Conservation (phyloP, 2,888 invertebrate species). For the Apotomis turbidana region DNA sequence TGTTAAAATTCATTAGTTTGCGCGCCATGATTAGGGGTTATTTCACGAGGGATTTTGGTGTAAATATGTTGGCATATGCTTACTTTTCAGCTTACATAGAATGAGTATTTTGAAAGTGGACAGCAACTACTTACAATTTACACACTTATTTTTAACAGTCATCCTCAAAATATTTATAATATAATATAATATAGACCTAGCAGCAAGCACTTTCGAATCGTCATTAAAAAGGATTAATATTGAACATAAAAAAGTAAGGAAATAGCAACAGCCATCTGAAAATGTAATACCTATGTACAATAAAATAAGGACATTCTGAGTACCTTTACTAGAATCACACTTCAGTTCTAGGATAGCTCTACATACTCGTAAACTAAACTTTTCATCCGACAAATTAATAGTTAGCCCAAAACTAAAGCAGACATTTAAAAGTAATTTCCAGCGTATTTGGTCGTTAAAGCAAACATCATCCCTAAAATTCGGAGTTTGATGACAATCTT, state of each 20-base stretch:
- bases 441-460: slow-evolving; percentile 4
- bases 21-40: slow-evolving; percentile 35
- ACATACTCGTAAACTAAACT: no score
- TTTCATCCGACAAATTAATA: not conserved
- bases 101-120: not conserved
- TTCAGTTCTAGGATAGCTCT: no score
- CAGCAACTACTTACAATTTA: not conserved
- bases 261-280: no score
- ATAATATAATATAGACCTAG: no score
- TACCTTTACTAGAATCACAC: no score
- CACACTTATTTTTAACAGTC: no score
- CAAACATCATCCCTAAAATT: slow-evolving; percentile 30
- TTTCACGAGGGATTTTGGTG: slow-evolving; percentile 22
- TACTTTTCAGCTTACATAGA: not conserved
- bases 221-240: no score
- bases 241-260: no score
- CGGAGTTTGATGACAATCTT: slow-evolving; percentile 53
- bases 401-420: not conserved
- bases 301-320: no score
- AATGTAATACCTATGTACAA: no score
- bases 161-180: no score
- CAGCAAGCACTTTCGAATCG: no score
- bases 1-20: slow-evolving; percentile 43
- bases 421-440: slow-evolving; percentile 2
- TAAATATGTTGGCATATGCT: slow-evolving; percentile 30